Conservation (phyloP, 1,140 invertebrate genomes). For the Aphelinus certus region DNA sequence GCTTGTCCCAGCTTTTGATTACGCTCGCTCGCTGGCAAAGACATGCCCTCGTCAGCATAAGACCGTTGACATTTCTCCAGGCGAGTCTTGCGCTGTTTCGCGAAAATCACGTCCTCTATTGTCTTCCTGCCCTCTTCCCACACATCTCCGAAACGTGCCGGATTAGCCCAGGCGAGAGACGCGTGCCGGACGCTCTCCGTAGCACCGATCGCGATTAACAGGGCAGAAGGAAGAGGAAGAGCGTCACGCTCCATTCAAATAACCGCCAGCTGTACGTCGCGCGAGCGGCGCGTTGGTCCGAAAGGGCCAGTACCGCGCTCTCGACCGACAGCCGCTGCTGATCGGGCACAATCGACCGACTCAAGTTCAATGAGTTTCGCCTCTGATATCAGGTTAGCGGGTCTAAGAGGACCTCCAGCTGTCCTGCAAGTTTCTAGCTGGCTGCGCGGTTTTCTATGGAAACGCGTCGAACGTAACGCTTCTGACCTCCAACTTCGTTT, state of each 20-base stretch:
- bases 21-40: background rate
- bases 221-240: conserved; percentile 27
- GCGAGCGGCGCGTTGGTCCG: background rate
- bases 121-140: background rate
- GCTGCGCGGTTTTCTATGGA: no score
- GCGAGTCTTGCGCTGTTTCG: conserved; percentile 17
- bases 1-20: background rate
- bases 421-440: no score
- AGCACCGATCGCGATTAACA: conserved; percentile 28
- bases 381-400: background rate
- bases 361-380: conserved; percentile 14
- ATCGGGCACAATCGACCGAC: conserved; percentile 18
- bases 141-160: background rate
- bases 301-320: background rate
- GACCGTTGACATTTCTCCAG: background rate
- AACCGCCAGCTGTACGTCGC: conserved; percentile 28
- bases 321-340: background rate
- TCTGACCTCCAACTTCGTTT: no score
- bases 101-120: background rate
- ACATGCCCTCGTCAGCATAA: background rate
- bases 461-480: no score
- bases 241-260: conserved; percentile 42
- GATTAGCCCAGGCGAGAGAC: background rate
- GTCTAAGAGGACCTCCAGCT: no score
- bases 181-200: background rate